phyloP scores from a whole-genome alignment of 2,888 invertebrate genomes.

The Lithophane ornitopus region DNA sequence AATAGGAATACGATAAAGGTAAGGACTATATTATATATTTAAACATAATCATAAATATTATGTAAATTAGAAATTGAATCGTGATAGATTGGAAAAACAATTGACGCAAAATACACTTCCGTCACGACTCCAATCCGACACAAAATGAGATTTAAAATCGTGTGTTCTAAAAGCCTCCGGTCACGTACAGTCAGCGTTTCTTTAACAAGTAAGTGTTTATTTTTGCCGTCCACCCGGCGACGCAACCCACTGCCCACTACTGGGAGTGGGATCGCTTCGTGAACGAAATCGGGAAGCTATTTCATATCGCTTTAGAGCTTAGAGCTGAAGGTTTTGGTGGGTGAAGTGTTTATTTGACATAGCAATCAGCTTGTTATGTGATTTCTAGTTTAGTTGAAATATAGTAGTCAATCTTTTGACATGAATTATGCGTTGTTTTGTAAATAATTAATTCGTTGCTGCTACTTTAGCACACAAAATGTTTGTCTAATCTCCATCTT shows the following conservation, averaged over 20 bases:
- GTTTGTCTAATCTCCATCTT: background rate
- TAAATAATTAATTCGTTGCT: background rate
- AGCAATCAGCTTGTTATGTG: constrained; percentile 9
- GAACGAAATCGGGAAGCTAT: constrained; percentile 54
- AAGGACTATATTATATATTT: background rate
- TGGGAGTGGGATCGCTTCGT: constrained; percentile 51
- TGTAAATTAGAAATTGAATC: background rate
- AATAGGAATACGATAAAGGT: background rate
- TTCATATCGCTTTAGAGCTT: constrained; percentile 60
- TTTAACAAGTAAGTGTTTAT: constrained; percentile 83
- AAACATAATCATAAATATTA: background rate
- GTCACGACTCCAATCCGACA: constrained; percentile 22
- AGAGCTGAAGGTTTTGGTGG: constrained; percentile 15
- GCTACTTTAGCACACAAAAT: background rate
- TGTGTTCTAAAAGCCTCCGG: constrained; percentile 66
- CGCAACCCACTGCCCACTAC: constrained; percentile 48
- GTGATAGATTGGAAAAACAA: background rate
- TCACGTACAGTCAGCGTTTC: constrained; percentile 76
- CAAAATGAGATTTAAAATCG: constrained; percentile 54
- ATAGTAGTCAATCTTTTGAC: background rate
- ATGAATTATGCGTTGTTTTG: background rate
- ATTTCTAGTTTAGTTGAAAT: background rate
- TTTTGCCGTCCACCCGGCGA: constrained; percentile 70
- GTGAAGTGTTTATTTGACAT: constrained; percentile 41
- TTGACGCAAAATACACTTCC: background rate